These are phyloP conservation scores for Musca vetustissima DNA, from an alignment of 1,140 invertebrate genomes.

Conservation along the genomic window DNA sequence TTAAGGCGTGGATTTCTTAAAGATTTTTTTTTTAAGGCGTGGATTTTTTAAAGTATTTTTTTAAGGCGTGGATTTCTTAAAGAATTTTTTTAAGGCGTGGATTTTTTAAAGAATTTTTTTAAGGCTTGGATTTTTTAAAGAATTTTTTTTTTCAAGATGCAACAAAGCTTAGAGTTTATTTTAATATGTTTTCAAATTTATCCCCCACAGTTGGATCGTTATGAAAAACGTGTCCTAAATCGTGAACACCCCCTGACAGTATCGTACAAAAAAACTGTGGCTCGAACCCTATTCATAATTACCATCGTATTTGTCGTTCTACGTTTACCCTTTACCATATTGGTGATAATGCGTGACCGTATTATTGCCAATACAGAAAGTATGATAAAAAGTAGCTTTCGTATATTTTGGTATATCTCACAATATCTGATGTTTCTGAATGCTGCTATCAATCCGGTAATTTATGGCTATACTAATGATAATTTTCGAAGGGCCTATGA, in stretches of 20 bases:
- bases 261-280: constrained; percentile 66
- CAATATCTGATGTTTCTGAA: constrained; percentile 71
- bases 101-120: too few relatives aligned
- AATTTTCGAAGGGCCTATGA: constrained; percentile 65
- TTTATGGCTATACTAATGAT: constrained; percentile 72
- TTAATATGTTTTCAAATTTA: background rate
- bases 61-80: too few relatives aligned
- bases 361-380: constrained; percentile 43
- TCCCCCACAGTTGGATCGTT: constrained; percentile 59
- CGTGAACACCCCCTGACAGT: constrained; percentile 61
- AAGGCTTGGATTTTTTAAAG: too few relatives aligned
- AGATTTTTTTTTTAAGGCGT: too few relatives aligned
- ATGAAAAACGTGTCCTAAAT: constrained; percentile 60
- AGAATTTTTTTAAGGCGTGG: too few relatives aligned
- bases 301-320: constrained; percentile 67
- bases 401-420: constrained; percentile 65
- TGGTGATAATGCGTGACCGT: constrained; percentile 65
- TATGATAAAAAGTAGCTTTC: constrained; percentile 58
- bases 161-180: too few relatives aligned
- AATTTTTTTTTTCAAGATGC: too few relatives aligned
- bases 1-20: too few relatives aligned
- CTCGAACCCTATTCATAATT: constrained; percentile 70
- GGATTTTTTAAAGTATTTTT: too few relatives aligned
- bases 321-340: constrained; percentile 68
- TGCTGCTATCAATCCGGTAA: constrained; percentile 72